These are phyloP conservation scores for Channa maculata DNA, from an alignment of 2,113 vertebrate species.

Conservation along the genomic window DNA sequence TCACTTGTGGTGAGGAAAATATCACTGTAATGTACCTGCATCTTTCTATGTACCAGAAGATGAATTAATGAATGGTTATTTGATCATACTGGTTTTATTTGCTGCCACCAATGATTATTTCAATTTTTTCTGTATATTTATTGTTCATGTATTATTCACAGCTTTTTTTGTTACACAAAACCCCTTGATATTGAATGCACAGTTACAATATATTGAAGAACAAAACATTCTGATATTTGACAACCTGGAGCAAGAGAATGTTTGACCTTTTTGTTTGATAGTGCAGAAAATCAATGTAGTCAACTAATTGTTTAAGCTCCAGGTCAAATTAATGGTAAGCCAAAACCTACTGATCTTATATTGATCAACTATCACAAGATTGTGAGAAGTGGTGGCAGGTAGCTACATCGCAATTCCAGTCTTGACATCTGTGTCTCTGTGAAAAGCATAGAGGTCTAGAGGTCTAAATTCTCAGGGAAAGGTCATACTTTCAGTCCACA, in stretches of 20 bases:
- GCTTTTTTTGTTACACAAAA: neutral
- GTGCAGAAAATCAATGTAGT: too few species aligned
- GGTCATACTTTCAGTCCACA: slow-evolving; percentile 28
- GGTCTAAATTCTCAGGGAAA: slow-evolving; percentile 3
- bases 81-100: neutral
- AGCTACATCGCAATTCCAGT: neutral
- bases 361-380: too few species aligned
- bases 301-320: neutral
- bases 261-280: too few species aligned
- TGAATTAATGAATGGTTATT: neutral
- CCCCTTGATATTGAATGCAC: neutral
- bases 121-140: neutral
- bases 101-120: neutral
- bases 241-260: too few species aligned
- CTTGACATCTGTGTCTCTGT: too few species aligned
- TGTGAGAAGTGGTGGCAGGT: neutral
- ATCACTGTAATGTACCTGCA: neutral
- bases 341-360: slow-evolving; percentile 1
- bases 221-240: too few species aligned
- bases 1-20: neutral
- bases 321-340: neutral
- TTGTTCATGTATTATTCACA: too few species aligned
- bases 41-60: neutral
- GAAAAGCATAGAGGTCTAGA: too few species aligned
- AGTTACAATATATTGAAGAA: too few species aligned